Evolutionary conservation across 2,888 invertebrate genomes (phyloP), one percentile per base, ranked within the genome.

Genomic region (Halictus ligatus): DNA sequence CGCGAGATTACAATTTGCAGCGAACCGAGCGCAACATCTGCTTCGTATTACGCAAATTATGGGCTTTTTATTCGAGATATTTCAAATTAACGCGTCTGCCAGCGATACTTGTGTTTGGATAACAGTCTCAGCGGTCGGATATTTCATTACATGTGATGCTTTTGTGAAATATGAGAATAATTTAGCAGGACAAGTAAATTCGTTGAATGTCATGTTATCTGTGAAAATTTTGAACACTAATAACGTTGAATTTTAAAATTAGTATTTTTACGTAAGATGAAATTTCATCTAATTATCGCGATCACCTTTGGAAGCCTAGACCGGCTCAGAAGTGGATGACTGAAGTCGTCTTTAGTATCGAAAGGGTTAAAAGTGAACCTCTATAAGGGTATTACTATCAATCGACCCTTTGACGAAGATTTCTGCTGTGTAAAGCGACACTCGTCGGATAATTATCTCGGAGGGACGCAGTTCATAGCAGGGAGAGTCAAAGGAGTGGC

Each of bases 11-110:
- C 60, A 60, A 13, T 60, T 60, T 13, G 13, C 60, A 60, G 25
- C 60, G 60, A 60, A 13, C 60, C 60, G 60, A 60, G 60, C 60
- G 60, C 58, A 58, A 58, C 58, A 58, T 58, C 58, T 58, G 58
- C 58, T 58, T 58, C 10, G n/a, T 58, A 58, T 58, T 58, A 58
- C n/a, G 58, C 58, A 58, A 58, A 58, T 58, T 58, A 58, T 58
- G 58, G 12, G 10, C 58, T 58, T 58, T 58, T 58, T n/a, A 58
- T 58, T 58, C n/a, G n/a, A 58, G 58, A n/a, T 58, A 58, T 58
- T 10, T n/a, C 3, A 18, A 58, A 58, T 58, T 58, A 58, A 58
- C 58, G 10, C 3, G n/a, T 58, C 58, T n/a, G 21, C 54, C 8
- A 54, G 21, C 54, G 54, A 21, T 21, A n/a, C n/a, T 58, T 12